phyloP scores from a whole-genome alignment of 2,113 vertebrate species.

The Paedocypris sp. region DNA sequence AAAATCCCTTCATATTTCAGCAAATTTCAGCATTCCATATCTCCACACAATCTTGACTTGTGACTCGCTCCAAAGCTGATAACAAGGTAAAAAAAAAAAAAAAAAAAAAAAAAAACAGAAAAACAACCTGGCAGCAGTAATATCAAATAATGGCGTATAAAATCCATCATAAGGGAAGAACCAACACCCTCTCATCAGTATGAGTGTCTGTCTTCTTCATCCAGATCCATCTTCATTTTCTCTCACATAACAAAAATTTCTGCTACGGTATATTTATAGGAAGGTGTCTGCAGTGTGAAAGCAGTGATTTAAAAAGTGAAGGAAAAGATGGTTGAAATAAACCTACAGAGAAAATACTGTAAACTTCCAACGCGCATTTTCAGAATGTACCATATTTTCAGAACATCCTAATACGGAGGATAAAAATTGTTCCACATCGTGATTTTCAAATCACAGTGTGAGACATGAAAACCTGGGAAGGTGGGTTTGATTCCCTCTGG shows the following conservation, averaged over 20 bases:
- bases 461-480: too few species aligned
- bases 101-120: not conserved
- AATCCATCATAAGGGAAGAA: not conserved
- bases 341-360: not conserved
- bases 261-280: too few species aligned
- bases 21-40: too few species aligned
- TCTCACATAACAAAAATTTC: too few species aligned
- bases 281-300: not conserved
- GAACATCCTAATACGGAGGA: too few species aligned
- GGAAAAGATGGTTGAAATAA: not conserved
- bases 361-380: too few species aligned
- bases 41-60: not conserved
- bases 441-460: not conserved
- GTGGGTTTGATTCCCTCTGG: not conserved
- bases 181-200: not conserved
- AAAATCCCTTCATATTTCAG: too few species aligned
- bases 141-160: not conserved
- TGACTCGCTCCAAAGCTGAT: not conserved
- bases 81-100: not conserved
- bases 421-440: too few species aligned
- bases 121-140: not conserved
- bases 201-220: not conserved
- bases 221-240: not conserved
- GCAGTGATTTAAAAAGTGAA: not conserved
- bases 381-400: too few species aligned